Evolutionary conservation across 92 coral and sea anemone species (phyloP).

Genomic region (Epizoanthus rinbou): DNA sequence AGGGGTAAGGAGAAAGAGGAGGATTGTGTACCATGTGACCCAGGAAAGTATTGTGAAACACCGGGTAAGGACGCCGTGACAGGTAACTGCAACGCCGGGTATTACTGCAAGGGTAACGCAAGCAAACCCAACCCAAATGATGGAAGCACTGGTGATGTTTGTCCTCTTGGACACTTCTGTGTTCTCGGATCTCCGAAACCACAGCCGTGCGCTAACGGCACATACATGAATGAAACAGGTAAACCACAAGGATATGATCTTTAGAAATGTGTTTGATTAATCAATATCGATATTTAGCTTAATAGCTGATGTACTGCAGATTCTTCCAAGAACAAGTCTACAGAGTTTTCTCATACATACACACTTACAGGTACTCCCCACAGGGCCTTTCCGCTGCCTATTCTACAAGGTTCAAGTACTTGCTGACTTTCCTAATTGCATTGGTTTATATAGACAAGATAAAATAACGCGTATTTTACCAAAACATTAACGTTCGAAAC

Average conservation of each 20-base stretch:
- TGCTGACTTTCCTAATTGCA: too few relatives aligned
- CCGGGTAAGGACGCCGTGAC: slow-evolving; percentile 81
- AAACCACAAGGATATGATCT: not conserved
- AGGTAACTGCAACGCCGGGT: slow-evolving; percentile 75
- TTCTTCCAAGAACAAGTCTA: not conserved
- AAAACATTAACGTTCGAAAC: too few relatives aligned
- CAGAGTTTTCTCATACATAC: too few relatives aligned
- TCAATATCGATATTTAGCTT: too few relatives aligned
- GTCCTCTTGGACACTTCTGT: slow-evolving; percentile 91
- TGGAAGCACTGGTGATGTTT: slow-evolving; percentile 76
- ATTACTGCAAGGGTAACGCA: slow-evolving; percentile 78
- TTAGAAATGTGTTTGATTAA: too few relatives aligned
- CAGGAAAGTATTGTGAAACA: slow-evolving; percentile 92
- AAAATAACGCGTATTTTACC: too few relatives aligned
- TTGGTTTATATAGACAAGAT: too few relatives aligned
- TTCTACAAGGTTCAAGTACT: too few relatives aligned
- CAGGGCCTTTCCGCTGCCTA: too few relatives aligned
- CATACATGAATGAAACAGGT: slow-evolving; percentile 98
- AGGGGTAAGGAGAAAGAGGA: slow-evolving; percentile 68
- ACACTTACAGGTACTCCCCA: too few relatives aligned
- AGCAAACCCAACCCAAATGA: slow-evolving; percentile 74
- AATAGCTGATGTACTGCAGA: not conserved
- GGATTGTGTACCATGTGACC: slow-evolving; percentile 92
- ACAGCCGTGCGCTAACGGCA: slow-evolving; percentile 77
- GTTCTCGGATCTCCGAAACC: slow-evolving; percentile 71